Percentiles rank a stretch among this genome's conserved stretches.
phyloP scores from a whole-genome alignment of 2,113 vertebrate species.

The Burhinus oedicnemus region DNA sequence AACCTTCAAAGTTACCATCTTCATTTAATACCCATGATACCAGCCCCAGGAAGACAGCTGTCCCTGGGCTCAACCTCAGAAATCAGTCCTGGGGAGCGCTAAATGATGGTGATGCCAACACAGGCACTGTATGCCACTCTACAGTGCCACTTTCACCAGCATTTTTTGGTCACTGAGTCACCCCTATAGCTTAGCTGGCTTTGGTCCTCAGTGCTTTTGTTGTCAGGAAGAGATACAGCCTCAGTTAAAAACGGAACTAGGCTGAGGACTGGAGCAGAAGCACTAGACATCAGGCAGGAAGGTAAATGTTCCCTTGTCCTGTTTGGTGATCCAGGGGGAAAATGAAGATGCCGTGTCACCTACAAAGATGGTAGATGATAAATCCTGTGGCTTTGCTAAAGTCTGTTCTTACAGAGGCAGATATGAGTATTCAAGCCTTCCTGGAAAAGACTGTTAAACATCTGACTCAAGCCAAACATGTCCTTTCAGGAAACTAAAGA shows the following conservation, averaged over 20 bases:
- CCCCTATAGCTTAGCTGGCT: background rate
- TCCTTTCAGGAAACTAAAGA: background rate
- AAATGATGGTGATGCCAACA: background rate
- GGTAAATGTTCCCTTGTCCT: background rate
- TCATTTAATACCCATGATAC: background rate
- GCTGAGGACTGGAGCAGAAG: background rate
- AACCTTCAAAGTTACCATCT: background rate
- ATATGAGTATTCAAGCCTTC: background rate
- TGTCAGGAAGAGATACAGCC: background rate
- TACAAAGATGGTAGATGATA: background rate
- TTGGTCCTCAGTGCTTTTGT: background rate
- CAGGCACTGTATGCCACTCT: background rate
- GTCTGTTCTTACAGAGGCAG: background rate
- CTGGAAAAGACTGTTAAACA: background rate
- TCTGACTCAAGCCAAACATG: background rate
- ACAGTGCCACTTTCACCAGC: background rate
- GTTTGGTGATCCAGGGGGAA: background rate
- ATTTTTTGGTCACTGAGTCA: background rate
- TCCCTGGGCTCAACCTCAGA: background rate
- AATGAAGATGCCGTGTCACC: background rate
- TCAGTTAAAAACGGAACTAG: background rate
- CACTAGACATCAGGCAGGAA: background rate
- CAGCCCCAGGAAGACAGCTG: background rate
- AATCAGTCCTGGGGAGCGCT: background rate
- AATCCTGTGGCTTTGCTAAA: background rate